Base-by-base conservation (phyloP, 2,888 invertebrate species). In the Trilocha varians region DNA sequence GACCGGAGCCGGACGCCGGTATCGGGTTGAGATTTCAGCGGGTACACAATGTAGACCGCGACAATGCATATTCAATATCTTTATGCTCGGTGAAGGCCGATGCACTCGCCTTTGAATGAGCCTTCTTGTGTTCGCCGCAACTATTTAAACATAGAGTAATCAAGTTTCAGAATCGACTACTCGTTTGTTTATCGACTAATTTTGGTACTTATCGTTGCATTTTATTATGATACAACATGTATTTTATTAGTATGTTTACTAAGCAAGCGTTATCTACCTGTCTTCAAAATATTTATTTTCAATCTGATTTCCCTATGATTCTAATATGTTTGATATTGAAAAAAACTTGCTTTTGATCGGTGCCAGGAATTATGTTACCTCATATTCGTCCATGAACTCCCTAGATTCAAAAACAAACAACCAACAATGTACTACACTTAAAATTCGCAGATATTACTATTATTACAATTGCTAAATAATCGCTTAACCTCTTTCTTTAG, bases 21-120 rank as follows among this genome's bases (percentile, higher is more conserved):
- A 78, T 77, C 78, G 62, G 59, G n/a, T 59, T 50, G 47, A 62
- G 66, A 62, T 66, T 67, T 75, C 61, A 64, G 61, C 60, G 58
- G 55, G 63, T 44, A 55, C 55, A 80, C 78, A 77, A 79, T 72
- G 57, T 62, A 47, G 58, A 49, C 48, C 57, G 54, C 70, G 60
- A 80, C 80, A 82, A 80, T 78, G 75, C 76, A 65, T 66, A 65
- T 74, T 76, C 78, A 76, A 83, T 80, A 78, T 84, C 80, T 79
- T 83, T 80, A 78, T 70, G 70, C 69, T 71, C 67, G 60, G 50
- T 68, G 65, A 70, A 69, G 77, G 76, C 67, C 71, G 74, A 80
- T 83, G 83, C 82, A 80, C 80, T 66, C 72, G 55, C 54, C 54
- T 57, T 36, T 65, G 70, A 74, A 72, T 70, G 66, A 62, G 64